phyloP scores from a whole-genome alignment of 2,888 invertebrate genomes.

The Andricus quercusramuli region DNA sequence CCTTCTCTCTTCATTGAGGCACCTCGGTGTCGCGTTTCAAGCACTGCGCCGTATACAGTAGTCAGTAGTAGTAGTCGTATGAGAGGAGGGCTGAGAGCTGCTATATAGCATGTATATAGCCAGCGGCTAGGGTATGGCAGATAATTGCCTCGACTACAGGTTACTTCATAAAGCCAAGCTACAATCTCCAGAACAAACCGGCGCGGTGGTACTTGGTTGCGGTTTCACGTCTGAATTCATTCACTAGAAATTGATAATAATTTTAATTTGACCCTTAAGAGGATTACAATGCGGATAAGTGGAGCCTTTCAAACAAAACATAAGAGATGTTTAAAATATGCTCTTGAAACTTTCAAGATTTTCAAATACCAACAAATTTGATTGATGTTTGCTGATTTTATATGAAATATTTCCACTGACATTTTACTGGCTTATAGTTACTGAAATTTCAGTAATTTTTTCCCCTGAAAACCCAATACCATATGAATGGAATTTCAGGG shows the following conservation, averaged over 20 bases:
- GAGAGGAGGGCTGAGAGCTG: background rate
- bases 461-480: too few relatives aligned
- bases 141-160: constrained; percentile 32
- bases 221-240: constrained; percentile 36
- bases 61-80: constrained; percentile 46
- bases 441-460: too few relatives aligned
- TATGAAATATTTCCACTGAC: background rate
- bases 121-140: background rate
- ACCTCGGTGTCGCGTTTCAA: constrained; percentile 69
- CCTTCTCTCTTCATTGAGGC: constrained; percentile 46
- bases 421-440: too few relatives aligned
- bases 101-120: background rate
- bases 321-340: background rate
- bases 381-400: background rate
- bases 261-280: constrained; percentile 21
- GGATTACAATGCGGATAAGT: background rate
- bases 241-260: constrained; percentile 32
- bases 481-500: too few relatives aligned
- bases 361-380: background rate
- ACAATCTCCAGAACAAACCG: constrained; percentile 20
- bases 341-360: background rate
- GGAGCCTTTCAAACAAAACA: background rate
- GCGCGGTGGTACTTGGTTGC: constrained; percentile 18
- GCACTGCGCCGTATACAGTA: constrained; percentile 59
- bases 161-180: constrained; percentile 22